Evolutionary conservation across 2,888 invertebrate species (phyloP), one percentile per base, ranked within the genome.

Genomic region (Acrobasis suavella): DNA sequence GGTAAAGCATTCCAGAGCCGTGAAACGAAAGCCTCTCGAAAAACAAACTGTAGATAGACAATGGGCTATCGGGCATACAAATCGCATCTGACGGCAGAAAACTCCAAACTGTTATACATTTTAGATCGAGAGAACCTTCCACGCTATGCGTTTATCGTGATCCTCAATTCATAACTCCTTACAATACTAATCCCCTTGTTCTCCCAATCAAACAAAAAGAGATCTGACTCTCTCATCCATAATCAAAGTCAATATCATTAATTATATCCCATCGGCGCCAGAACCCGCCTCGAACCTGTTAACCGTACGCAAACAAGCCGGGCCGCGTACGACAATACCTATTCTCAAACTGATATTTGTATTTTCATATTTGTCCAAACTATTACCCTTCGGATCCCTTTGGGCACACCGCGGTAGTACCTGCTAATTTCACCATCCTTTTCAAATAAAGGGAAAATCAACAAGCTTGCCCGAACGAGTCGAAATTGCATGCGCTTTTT

Each of bases 391-490:
- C 62, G 64, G 67, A 59, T 64, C 64, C 72, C 81, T 85, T 87
- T 87, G 71, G 71, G 70, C 68, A 67, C 62, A 79, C 90, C 90
- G 90, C 90, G 81, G 90, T 91, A 91, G 90, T 76, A 88, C 80
- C 76, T 78, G 90, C 90, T 91, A 91, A 90, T 88, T 88, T 62
- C 71, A 76, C 76, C 78, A 80, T 90, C 90, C 90, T 90, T 79
- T 66, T 72, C 83, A 89, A 90, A 90, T 79, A 90, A 66, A 65
- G 68, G 67, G 72, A 75, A 78, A 84, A 82, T 76, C 80, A 89
- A 89, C 86, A 89, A 72, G 69, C 14, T 9, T 8, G 1, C 8
- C 65, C 14, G n/a, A 67, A 78, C 76, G 68, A 82, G 80, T 80
- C 64, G 71, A n/a, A 71, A 71, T 78, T 72, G 65, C 60, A n/a